A percentile compares a stretch with the other conserved stretches of the same genome.
Conservation (phyloP, 2,888 invertebrate species). For the Thymelicus acteon region DNA sequence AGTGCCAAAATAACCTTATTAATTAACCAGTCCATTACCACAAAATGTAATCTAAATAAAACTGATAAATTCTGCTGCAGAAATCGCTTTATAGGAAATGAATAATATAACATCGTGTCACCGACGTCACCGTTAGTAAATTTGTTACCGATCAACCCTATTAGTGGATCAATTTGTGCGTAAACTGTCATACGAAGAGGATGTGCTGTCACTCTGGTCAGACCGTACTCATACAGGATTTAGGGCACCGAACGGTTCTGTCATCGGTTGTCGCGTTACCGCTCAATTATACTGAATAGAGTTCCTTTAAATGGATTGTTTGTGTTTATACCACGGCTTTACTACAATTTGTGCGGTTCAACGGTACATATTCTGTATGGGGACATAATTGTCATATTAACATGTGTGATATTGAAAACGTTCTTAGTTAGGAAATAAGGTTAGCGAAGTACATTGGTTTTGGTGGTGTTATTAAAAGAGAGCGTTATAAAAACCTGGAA, state of each 20-base stretch:
- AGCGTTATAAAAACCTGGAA: not conserved
- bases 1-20: too few relatives aligned
- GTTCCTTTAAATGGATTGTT: slow-evolving; percentile 38
- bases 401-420: not conserved
- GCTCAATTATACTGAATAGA: slow-evolving; percentile 54
- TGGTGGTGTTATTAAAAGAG: not conserved
- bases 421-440: too few relatives aligned
- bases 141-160: slow-evolving; percentile 21
- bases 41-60: too few relatives aligned
- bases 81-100: too few relatives aligned
- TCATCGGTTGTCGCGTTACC: slow-evolving; percentile 50
- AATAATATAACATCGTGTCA: too few relatives aligned
- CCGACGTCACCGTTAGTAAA: not conserved
- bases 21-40: too few relatives aligned
- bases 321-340: slow-evolving; percentile 30
- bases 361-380: not conserved
- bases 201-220: slow-evolving; percentile 11
- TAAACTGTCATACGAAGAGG: slow-evolving; percentile 15
- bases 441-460: too few relatives aligned
- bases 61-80: too few relatives aligned
- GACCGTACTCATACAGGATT: slow-evolving; percentile 13
- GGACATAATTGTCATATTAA: not conserved
- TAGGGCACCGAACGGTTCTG: slow-evolving; percentile 50
- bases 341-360: slow-evolving; percentile 1
- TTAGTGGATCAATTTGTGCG: slow-evolving; percentile 14